Evolutionary conservation across 2,113 vertebrate genomes (phyloP).

Genomic region (Xiphias gladius): DNA sequence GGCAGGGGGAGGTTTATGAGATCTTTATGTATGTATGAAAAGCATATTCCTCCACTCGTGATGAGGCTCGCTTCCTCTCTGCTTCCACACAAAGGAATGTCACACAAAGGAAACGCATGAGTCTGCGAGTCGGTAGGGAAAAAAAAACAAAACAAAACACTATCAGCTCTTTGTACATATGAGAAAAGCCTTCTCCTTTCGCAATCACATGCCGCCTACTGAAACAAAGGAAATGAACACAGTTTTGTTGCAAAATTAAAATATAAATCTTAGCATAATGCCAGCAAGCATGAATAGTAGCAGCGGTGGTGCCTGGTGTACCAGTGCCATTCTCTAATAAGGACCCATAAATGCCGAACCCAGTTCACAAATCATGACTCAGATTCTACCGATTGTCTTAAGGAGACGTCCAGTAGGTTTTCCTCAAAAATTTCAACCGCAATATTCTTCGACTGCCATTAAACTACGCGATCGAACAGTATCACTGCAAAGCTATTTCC

Average conservation of each 20-base stretch:
- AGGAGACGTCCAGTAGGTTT: not conserved
- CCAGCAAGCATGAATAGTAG: not conserved
- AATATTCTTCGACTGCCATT: not conserved
- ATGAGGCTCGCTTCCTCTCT: slow-evolving; percentile 30
- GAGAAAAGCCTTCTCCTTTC: not conserved
- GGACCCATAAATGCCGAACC: not conserved
- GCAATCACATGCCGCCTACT: not conserved
- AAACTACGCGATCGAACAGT: not conserved
- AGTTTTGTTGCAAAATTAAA: not conserved
- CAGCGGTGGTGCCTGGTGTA: not conserved
- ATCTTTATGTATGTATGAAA: slow-evolving; percentile 53
- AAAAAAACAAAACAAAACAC: slow-evolving; percentile 1
- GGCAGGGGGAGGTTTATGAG: slow-evolving; percentile 39
- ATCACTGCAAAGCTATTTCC: not conserved
- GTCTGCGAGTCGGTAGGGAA: slow-evolving; percentile 21
- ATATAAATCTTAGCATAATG: not conserved
- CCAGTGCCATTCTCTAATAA: not conserved
- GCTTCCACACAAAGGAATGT: slow-evolving; percentile 71
- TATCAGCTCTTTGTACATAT: not conserved
- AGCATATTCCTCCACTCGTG: slow-evolving; percentile 48
- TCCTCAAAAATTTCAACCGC: slow-evolving; percentile 1
- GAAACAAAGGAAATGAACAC: slow-evolving; percentile 11
- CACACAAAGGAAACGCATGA: slow-evolving; percentile 72
- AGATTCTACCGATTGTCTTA: not conserved
- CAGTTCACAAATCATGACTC: slow-evolving; percentile 1